A percentile compares a stretch with the other conserved stretches of the same genome.
These are phyloP conservation scores for Cephus spinipes DNA, from an alignment of 2,888 invertebrate genomes.

Conservation along the genomic window DNA sequence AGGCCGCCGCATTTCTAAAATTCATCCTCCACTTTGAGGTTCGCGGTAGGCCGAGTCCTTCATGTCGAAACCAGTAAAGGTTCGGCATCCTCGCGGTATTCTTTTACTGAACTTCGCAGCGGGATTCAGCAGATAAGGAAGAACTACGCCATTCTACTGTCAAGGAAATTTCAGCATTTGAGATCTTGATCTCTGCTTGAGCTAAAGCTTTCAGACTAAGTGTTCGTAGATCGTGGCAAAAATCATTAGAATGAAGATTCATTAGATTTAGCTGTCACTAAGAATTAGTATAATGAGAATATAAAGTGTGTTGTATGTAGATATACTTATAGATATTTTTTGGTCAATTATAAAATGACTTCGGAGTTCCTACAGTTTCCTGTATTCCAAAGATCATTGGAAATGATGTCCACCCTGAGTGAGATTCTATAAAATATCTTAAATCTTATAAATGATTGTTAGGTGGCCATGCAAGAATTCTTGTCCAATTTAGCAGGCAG, in stretches of 20 bases:
- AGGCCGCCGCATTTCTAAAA: slow-evolving; percentile 37
- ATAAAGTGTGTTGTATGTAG: neutral
- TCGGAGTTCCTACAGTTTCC: neutral
- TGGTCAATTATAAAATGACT: neutral
- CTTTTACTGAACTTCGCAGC: neutral
- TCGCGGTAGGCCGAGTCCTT: neutral
- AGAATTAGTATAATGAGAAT: neutral
- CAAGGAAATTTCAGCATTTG: neutral
- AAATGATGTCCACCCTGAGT: neutral
- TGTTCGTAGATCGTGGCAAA: neutral
- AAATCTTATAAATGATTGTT: neutral
- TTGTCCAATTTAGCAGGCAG: neutral
- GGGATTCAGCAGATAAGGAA: neutral
- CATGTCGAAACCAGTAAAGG: neutral
- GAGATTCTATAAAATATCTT: neutral
- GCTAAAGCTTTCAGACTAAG: neutral
- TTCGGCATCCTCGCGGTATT: neutral
- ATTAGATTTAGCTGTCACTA: neutral
- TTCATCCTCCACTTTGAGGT: slow-evolving; percentile 29
- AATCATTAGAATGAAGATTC: neutral
- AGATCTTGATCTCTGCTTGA: neutral
- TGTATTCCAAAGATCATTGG: neutral
- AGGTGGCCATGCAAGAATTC: neutral
- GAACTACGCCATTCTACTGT: neutral
- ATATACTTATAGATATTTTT: neutral